Evolutionary conservation across 2,797 vertebrate genomes (phyloP), one percentile per base, ranked within the genome.

Genomic region (Karalla daura): DNA sequence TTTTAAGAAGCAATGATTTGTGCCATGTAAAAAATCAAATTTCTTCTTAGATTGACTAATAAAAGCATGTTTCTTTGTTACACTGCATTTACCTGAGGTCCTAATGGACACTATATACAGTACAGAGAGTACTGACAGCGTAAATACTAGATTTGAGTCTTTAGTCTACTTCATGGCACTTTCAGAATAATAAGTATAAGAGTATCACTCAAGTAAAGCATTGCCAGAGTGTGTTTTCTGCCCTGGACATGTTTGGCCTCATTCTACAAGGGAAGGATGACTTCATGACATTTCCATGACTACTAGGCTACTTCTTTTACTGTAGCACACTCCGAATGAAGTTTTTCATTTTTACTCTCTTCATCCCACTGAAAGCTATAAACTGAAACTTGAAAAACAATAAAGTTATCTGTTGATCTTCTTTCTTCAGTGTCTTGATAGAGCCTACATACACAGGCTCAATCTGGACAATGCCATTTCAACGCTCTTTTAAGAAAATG

Each of bases 251-350:
- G 46, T 41, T 45, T 9, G n/a, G 8, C 30, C 45, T 20, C 24
- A 27, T 40, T 37, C 21, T 55, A 7, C 35, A 37, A 17, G 36
- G 35, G 56, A 65, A 53, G 15, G 73, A 66, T 63, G 65, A 51
- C 15, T 64, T 59, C 54, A 52, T 41, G 36, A 63, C 24, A 28
- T 50, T 8, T 69, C 25, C 23, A 17, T 28, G 43, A 46, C 18
- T 46, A 67, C 11, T 17, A 28, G n/a, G 37, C 25, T 36, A n/a
- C 27, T 47, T n/a, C 43, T 64, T 77, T 72, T 37, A 37, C 20
- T 18, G 23, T n/a, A n/a, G n/a, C n/a, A n/a, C n/a, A n/a, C n/a
- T n/a, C n/a, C n/a, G n/a, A n/a, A n/a, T n/a, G n/a, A n/a, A n/a
- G n/a, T n/a, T n/a, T n/a, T n/a, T n/a, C n/a, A n/a, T n/a, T n/a